Conservation (phyloP, 2,888 invertebrate genomes). For the Linnaemya tessellans region DNA sequence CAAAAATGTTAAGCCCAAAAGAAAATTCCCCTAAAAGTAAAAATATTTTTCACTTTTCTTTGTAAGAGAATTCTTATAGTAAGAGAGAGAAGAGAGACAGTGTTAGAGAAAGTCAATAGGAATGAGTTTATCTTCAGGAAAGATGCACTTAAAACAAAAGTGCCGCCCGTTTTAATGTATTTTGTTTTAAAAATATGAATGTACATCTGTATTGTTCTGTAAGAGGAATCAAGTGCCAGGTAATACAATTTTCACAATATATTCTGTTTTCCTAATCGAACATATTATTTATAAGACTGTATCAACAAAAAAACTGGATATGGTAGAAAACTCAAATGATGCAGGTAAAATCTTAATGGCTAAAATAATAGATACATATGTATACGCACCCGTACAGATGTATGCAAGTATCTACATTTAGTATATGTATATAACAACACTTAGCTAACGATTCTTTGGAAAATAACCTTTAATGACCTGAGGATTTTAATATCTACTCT, state of each 20-base stretch:
- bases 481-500: neutral
- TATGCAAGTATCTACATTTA: too few relatives aligned
- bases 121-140: neutral
- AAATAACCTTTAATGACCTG: constrained; percentile 42
- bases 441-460: neutral
- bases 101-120: neutral
- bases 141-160: neutral
- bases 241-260: neutral
- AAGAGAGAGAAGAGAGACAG: neutral
- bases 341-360: constrained; percentile 6
- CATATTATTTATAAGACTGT: neutral
- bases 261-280: neutral
- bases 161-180: neutral
- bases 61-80: neutral
- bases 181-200: neutral
- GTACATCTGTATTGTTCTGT: neutral
- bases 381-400: too few relatives aligned
- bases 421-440: neutral
- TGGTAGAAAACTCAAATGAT: neutral
- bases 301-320: neutral
- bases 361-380: neutral
- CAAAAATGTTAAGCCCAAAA: neutral
- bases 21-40: neutral
- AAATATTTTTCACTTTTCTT: neutral
- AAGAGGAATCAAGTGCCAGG: neutral